Evolutionary conservation across 1,140 invertebrate species (phyloP).

Genomic region (Elymnias hypermnestra): DNA sequence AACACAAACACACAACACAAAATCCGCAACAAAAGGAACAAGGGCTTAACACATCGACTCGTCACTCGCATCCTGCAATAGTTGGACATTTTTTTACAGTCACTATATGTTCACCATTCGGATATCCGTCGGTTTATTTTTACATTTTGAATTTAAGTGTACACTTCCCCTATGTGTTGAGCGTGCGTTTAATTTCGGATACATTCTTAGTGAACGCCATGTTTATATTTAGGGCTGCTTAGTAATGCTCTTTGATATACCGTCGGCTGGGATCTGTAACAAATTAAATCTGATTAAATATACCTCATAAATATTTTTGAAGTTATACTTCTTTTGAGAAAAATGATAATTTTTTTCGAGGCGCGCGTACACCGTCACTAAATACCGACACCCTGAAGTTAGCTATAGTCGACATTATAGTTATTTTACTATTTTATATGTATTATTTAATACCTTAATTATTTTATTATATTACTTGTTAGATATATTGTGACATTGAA

Average conservation of each 20-base stretch:
- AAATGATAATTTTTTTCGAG: too few species aligned
- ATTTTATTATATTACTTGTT: too few species aligned
- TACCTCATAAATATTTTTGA: too few species aligned
- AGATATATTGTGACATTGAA: too few species aligned
- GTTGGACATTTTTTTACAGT: constrained; percentile 37
- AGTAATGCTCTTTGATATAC: background rate
- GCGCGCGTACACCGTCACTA: too few species aligned
- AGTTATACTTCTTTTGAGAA: too few species aligned
- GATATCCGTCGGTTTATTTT: constrained; percentile 28
- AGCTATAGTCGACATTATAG: too few species aligned
- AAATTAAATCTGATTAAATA: too few species aligned
- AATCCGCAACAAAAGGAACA: constrained; percentile 63
- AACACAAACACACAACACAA: constrained; percentile 32
- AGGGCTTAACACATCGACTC: constrained; percentile 49
- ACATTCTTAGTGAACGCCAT: constrained; percentile 38
- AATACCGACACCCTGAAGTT: too few species aligned
- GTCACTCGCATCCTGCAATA: constrained; percentile 43
- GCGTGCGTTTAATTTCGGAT: constrained; percentile 32
- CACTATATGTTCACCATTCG: constrained; percentile 8
- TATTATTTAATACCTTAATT: too few species aligned
- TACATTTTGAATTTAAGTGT: constrained; percentile 49
- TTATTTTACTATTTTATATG: too few species aligned
- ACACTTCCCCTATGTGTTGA: constrained; percentile 36
- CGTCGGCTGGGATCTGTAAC: constrained; percentile 24
- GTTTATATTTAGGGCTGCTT: constrained; percentile 31